Evolutionary conservation across 2,113 vertebrate genomes (phyloP), one percentile per base, ranked within the genome.

Genomic region (Cebus imitator): DNA sequence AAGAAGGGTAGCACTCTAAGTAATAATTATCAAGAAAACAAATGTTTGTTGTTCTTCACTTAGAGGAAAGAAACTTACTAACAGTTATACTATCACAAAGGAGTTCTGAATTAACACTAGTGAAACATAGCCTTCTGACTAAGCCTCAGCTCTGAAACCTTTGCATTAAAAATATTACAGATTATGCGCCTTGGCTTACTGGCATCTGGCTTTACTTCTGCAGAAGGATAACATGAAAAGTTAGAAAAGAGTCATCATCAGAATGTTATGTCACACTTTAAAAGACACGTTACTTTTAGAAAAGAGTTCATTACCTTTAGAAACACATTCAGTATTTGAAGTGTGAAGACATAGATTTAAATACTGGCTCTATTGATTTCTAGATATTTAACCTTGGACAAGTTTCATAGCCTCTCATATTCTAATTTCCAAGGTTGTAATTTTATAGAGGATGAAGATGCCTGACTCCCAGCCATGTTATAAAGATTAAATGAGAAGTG

Each of bases 21-120:
- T 81, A 79, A 48, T 73, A 94, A 95, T 76, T 78, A 96, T 37
- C 4, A 45, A 93, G 61, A 89, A 91, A 87, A 52, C 20, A 75
- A 89, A 75, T n/a, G 61, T 76, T 40, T 23, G 10, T 84, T 78
- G 57, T 87, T 52, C 84, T 87, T 72, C 18, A 23, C 55, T 93
- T 68, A 32, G 30, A 45, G 50, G 21, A 52, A 11, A 83, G 25
- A 13, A 79, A 11, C 40, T 23, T 61, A 37, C 7, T 52, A 3
- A 57, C 0, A 6, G 70, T 16, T 45, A 27, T 55, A 6, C 9
- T 45, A 27, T 66, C 72, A 37, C 25, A 16, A 61, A 88, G 76
- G 27, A 70, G 21, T 72, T 81, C 30, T 27, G 25, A 87, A 25
- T 72, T 87, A 70, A 55, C 64, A 21, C 57, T 43, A 43, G 40